A percentile compares a stretch with the other conserved stretches of the same genome.
Conservation (phyloP, 64 coral and sea anemone genomes). For the Orbicella faveolata region DNA sequence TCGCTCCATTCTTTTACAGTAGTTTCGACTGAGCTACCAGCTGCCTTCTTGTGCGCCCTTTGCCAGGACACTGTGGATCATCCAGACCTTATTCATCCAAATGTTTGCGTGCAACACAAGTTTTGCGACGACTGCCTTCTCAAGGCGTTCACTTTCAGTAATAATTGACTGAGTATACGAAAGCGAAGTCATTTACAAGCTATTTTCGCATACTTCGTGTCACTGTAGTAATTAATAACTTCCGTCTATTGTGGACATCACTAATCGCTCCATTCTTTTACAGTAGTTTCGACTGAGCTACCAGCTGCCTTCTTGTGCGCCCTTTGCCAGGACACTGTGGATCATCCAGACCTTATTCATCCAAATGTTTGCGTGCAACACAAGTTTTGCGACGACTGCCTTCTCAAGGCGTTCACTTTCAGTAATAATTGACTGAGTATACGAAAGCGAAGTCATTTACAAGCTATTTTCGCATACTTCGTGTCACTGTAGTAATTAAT, state of each 20-base stretch:
- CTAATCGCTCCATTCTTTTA: neutral
- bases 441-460: too few species aligned
- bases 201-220: too few species aligned
- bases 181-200: too few species aligned
- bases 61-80: constrained; percentile 6
- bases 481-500: neutral
- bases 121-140: constrained; percentile 19
- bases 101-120: neutral
- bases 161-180: too few species aligned
- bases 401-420: neutral
- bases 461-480: too few species aligned
- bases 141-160: constrained; percentile 1
- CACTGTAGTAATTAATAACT: neutral
- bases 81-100: neutral
- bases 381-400: constrained; percentile 29
- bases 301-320: neutral
- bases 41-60: neutral
- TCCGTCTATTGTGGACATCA: neutral
- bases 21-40: neutral
- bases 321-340: neutral
- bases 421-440: too few species aligned
- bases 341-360: neutral
- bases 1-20: neutral
- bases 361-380: neutral
- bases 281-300: neutral